Base-by-base conservation (phyloP, 2,113 vertebrate genomes). In the Vidua chalybeata region DNA sequence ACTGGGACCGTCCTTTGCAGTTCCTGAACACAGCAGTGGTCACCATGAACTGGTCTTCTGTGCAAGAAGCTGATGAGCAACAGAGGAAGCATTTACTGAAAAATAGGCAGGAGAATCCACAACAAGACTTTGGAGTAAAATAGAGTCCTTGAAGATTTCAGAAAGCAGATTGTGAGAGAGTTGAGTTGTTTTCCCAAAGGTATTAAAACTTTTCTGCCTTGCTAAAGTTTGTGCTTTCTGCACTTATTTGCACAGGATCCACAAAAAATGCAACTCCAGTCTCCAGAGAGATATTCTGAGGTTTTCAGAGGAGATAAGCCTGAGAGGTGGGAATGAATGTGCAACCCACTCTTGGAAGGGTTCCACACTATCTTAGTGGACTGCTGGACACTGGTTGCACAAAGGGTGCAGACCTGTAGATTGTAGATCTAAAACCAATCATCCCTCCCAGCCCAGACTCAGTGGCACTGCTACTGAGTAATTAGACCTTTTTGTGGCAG, bases 1-100 rank as follows among this genome's bases (percentile, higher is more conserved):
- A 10, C 43, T 58, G 30, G 59, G 23, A 46, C 10, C 0, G 0
- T 69, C 39, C 31, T 39, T 3, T 71, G n/a, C 20, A 63, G 43
- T 33, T 63, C 54, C 35, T 63, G 30, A 59, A 15, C 15, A 17
- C 11, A 52, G 30, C 30, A 52, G 11, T 64, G 17, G 22, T 69
- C n/a, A 61, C 49, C 33, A 73, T 1, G 0, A 74, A 5, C 24
- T 51, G 11, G 17, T 68, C 27, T 67, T 81, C 59, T 58, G 9
- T 64, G 15, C 24, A 52, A 80, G 46, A 74, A 73, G 11, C 8
- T 69, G 26, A 73, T 6, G 3, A 64, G 37, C 15, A 92, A 26
- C 10, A 63, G 41, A 26, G 71, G 27, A 43, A 61, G 3, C 11
- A 45, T 73, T 54, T 73, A 17, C 23, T 54, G 23, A 37, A 90